These are phyloP conservation scores for Agapostemon virescens DNA, from an alignment of 2,888 invertebrate species.

Conservation along the genomic window DNA sequence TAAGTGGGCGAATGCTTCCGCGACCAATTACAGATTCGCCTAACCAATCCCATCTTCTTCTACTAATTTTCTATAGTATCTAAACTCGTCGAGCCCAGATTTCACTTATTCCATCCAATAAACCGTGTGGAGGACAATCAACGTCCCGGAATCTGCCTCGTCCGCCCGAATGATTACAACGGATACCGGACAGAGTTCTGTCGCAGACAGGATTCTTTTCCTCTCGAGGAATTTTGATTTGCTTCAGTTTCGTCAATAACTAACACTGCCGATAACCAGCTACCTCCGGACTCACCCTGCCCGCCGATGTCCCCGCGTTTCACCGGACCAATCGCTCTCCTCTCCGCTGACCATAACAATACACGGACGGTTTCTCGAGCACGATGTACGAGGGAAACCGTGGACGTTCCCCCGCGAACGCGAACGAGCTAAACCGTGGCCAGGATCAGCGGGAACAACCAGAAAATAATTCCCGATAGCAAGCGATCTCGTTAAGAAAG, in stretches of 20 bases:
- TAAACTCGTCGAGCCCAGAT: neutral
- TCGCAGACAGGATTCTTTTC: neutral
- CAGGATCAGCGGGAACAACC: slow-evolving; percentile 57
- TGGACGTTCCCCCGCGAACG: slow-evolving; percentile 11
- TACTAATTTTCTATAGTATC: neutral
- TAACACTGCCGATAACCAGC: neutral
- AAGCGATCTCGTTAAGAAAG: slow-evolving; percentile 74
- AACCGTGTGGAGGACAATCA: neutral
- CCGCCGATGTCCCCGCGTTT: neutral
- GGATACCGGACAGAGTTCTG: neutral
- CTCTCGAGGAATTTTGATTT: slow-evolving; percentile 14
- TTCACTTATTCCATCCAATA: neutral
- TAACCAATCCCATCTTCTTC: neutral
- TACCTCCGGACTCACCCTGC: neutral
- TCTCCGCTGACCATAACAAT: slow-evolving; percentile 28
- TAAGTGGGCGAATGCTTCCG: neutral
- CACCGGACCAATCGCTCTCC: neutral
- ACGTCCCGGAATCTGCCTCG: slow-evolving; percentile 8
- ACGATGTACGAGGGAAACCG: slow-evolving; percentile 37
- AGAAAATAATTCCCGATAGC: slow-evolving; percentile 66
- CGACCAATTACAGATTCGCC: neutral
- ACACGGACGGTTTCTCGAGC: slow-evolving; percentile 37
- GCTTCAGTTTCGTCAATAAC: slow-evolving; percentile 20
- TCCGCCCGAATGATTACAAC: slow-evolving; percentile 19
- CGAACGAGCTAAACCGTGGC: slow-evolving; percentile 52